Evolutionary conservation across 2,797 vertebrate genomes (phyloP), one percentile per base, ranked within the genome.

Genomic region (Xiphophorus birchmanni): DNA sequence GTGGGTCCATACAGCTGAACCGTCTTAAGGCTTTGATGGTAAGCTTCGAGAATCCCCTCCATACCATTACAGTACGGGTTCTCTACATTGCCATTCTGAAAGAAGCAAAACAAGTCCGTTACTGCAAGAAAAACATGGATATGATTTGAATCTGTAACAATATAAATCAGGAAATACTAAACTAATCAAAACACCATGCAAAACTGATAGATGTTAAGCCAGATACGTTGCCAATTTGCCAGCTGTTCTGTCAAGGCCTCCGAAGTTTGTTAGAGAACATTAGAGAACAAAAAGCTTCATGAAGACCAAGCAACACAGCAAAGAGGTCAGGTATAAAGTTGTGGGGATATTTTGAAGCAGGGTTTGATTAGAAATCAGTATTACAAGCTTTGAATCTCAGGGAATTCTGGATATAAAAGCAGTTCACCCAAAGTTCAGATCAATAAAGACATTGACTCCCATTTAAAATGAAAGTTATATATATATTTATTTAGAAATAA

Each of bases 1-100:
- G 98, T 99, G 72, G 98, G 98, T 44, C 98, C 98, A 0, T 99
- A 99, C 67, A 99, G 97, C 95, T 99, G 98, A 84, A 99, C 98
- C 0, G 96, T 97, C 95, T 97, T 98, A 91, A 99, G 96, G 95
- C 98, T 99, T 94, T 96, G 95, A 91, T 99, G 98, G 83, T 99
- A 99, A 0, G 98, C 98, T 83, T 98, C 97, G 2, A 99, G 93
- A 81, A 99, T 98, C 13, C 98, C 98, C 69, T 98, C 97, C 76
- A 99, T 99, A 73, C 98, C 98, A 0, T 95, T 95, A 89, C 98
- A 99, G 2, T 97, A 98, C 0, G 98, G 98, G 93, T 99, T 98
- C 84, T 98, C 96, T 0, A 94, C 87, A 82, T 98, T 97, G 35
- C 97, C 98, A 0, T 99, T 99, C 98, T 99, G 92, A 35, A 82